Conservation (phyloP, 2,888 invertebrate genomes). For the Epiblema foenella region DNA sequence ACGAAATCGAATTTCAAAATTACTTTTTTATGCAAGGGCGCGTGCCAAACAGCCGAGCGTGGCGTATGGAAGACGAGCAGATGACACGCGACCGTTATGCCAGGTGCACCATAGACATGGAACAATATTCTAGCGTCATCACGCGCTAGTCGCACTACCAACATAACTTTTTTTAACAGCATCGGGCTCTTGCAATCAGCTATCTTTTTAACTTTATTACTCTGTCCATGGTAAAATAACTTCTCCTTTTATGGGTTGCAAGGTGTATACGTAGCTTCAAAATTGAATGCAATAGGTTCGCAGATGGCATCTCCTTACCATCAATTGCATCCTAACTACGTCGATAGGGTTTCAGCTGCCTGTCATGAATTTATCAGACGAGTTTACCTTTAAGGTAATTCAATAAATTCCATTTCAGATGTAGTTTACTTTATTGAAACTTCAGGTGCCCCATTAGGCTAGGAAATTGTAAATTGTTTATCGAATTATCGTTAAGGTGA, state of each 20-base stretch:
- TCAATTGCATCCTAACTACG: conserved; percentile 25
- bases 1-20: conserved; percentile 19
- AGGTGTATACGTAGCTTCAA: conserved; percentile 28
- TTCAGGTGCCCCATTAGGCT: conserved; percentile 21
- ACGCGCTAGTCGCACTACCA: conserved; percentile 25
- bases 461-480: background rate
- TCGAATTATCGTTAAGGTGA: background rate
- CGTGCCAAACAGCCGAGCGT: conserved; percentile 77
- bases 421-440: conserved; percentile 3
- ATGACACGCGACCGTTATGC: conserved; percentile 84
- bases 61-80: conserved; percentile 79
- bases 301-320: conserved; percentile 37
- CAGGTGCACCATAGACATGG: conserved; percentile 68
- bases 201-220: conserved; percentile 12
- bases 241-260: conserved; percentile 35
- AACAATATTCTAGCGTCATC: conserved; percentile 28
- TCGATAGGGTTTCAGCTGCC: conserved; percentile 34
- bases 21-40: conserved; percentile 59
- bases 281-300: conserved; percentile 25
- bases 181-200: background rate
- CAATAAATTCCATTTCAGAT: conserved; percentile 21
- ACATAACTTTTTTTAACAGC: background rate
- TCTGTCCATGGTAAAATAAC: conserved; percentile 9
- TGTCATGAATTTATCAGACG: conserved; percentile 37
- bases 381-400: conserved; percentile 26